Evolutionary conservation across 2,888 invertebrate species (phyloP).

Genomic region (Drosophila kambysellisi): DNA sequence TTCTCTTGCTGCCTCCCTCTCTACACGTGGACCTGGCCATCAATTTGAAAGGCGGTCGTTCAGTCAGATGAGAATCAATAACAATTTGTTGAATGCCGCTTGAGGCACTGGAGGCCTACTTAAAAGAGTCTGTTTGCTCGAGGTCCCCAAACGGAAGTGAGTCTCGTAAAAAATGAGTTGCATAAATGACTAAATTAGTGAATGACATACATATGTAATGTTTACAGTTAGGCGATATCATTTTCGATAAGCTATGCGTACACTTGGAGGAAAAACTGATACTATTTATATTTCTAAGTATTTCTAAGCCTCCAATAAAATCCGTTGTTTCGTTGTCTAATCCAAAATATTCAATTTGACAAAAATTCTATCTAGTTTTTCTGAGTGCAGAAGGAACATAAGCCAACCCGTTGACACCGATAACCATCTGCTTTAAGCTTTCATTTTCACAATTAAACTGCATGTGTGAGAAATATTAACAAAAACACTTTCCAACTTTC

Average conservation of each 20-base stretch:
- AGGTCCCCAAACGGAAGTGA: constrained; percentile 59
- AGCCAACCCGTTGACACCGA: constrained; percentile 46
- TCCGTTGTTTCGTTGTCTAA: neutral
- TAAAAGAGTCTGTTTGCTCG: constrained; percentile 4
- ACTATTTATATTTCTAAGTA: neutral
- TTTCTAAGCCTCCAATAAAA: neutral
- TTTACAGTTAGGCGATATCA: constrained; percentile 45
- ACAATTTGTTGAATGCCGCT: constrained; percentile 66
- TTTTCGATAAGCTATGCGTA: constrained; percentile 11
- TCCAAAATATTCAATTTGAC: neutral
- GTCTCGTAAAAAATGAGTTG: constrained; percentile 44
- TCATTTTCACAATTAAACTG: constrained; percentile 65
- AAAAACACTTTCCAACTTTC: constrained; percentile 75
- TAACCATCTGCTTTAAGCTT: constrained; percentile 54
- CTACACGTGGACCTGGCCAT: constrained; percentile 58
- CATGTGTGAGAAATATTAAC: constrained; percentile 43
- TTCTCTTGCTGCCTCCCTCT: neutral
- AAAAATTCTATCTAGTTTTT: neutral
- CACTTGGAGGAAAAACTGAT: neutral
- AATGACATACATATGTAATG: constrained; percentile 13
- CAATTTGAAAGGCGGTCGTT: constrained; percentile 72
- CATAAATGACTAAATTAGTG: constrained; percentile 60
- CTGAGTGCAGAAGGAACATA: constrained; percentile 17
- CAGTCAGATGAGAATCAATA: constrained; percentile 71
- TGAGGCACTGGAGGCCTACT: constrained; percentile 28